Conservation (phyloP, 1,140 invertebrate genomes). For the Macrosteles quadrilineatus region DNA sequence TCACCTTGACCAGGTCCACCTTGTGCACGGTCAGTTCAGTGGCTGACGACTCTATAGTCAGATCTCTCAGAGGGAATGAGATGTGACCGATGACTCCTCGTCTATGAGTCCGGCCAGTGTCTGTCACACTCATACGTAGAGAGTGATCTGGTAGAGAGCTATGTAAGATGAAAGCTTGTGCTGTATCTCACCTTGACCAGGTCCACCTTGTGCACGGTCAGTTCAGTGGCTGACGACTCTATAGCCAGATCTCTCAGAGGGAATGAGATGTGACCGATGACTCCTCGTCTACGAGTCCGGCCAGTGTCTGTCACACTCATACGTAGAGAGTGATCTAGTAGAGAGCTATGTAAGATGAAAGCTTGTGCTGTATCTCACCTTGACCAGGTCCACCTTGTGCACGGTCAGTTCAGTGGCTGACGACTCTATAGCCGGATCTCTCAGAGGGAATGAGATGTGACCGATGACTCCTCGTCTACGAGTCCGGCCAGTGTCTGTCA, state of each 20-base stretch:
- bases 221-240: slow-evolving; percentile 52
- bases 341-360: neutral
- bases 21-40: slow-evolving; percentile 59
- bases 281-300: slow-evolving; percentile 63
- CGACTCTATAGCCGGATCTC: slow-evolving; percentile 55
- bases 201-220: slow-evolving; percentile 61
- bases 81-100: slow-evolving; percentile 71
- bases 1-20: slow-evolving; percentile 62
- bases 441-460: slow-evolving; percentile 69
- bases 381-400: slow-evolving; percentile 62
- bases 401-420: slow-evolving; percentile 55
- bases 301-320: slow-evolving; percentile 71
- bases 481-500: slow-evolving; percentile 68
- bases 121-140: slow-evolving; percentile 69
- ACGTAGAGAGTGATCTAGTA: slow-evolving; percentile 64
- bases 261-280: slow-evolving; percentile 71
- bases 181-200: slow-evolving; percentile 61
- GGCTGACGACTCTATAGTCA: slow-evolving; percentile 49
- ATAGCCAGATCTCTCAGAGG: slow-evolving; percentile 62
- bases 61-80: slow-evolving; percentile 67
- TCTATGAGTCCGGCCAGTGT: slow-evolving; percentile 66
- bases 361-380: slow-evolving; percentile 51
- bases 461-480: slow-evolving; percentile 69
- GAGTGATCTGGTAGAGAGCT: slow-evolving; percentile 66
- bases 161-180: no score